Evolutionary conservation across 2,113 vertebrate genomes (phyloP), one percentile per base, ranked within the genome.

Genomic region (Caranx ignobilis): DNA sequence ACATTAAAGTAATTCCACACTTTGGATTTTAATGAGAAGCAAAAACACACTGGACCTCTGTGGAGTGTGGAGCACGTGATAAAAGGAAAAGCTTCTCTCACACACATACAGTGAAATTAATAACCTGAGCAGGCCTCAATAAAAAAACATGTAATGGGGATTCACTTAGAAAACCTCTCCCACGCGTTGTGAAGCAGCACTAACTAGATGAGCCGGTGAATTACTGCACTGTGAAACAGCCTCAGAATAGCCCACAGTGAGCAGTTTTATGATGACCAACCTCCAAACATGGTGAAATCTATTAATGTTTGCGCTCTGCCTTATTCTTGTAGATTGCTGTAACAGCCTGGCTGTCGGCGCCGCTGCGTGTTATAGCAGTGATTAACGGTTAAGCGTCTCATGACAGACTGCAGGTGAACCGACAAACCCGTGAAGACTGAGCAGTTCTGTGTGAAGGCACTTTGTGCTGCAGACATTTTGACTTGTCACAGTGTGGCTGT

Each of bases 201-300:
- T 91, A 88, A 92, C 90, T 87, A 81, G 82, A 92, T 80, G 79
- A 88, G 88, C 62, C 79, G n/a, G 70, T 82, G 84, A 79, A 88
- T 87, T 85, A 88, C 82, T 77, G 76, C 79, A 45, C 77, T 69
- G 77, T 78, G 72, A 84, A 79, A 82, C 81, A 61, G 82, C 50
- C 77, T 80, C 85, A 47, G 85, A 91, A 85, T 79, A 87, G 80
- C 67, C 72, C 82, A 77, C 80, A 71, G 63, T 78, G 88, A 88
- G 80, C 70, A 35, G 71, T 83, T 93, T 91, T 87, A 91, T 90
- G 87, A 84, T 69, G 50, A 45, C 61, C 72, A 12, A 31, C 73
- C 79, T 41, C 63, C 66, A 57, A 87, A 18, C 82, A 60, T 12
- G 47, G 66, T 41, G 62, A 52, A 47, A 5, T 52, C 60, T 77